A percentile compares a stretch with the other conserved stretches of the same genome.
Evolutionary conservation across 2,888 invertebrate genomes (phyloP).

Genomic region (Rutpela maculata): DNA sequence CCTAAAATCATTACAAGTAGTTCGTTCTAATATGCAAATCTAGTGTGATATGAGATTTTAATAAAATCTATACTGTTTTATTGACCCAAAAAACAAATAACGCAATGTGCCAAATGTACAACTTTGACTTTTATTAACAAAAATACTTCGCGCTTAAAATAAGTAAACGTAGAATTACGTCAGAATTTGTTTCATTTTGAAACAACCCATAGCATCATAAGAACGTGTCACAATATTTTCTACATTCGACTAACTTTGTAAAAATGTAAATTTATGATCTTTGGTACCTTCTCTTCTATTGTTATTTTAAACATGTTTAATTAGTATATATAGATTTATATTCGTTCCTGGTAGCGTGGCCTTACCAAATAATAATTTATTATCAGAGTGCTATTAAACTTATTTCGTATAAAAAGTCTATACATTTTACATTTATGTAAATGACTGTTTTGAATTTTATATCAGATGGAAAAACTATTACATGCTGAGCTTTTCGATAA

Average conservation of each 20-base stretch:
- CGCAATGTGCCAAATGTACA: too few relatives aligned
- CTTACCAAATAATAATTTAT: constrained; percentile 15
- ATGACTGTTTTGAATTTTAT: constrained; percentile 2
- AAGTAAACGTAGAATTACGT: too few relatives aligned
- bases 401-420: background rate
- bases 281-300: constrained; percentile 6
- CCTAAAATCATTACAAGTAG: too few relatives aligned
- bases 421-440: constrained; percentile 30
- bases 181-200: too few relatives aligned
- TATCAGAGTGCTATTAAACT: background rate
- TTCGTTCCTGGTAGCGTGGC: background rate
- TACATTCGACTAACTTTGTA: background rate
- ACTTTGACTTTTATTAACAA: too few relatives aligned
- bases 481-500: constrained; percentile 2
- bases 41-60: too few relatives aligned
- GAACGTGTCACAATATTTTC: background rate
- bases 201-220: too few relatives aligned
- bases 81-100: too few relatives aligned
- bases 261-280: background rate
- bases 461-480: constrained; percentile 13
- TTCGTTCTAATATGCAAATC: too few relatives aligned
- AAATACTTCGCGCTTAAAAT: too few relatives aligned
- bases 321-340: background rate
- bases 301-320: constrained; percentile 2
- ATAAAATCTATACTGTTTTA: too few relatives aligned